Evolutionary conservation across 1,140 invertebrate genomes (phyloP).

Genomic region (Sesamia nonagrioides): DNA sequence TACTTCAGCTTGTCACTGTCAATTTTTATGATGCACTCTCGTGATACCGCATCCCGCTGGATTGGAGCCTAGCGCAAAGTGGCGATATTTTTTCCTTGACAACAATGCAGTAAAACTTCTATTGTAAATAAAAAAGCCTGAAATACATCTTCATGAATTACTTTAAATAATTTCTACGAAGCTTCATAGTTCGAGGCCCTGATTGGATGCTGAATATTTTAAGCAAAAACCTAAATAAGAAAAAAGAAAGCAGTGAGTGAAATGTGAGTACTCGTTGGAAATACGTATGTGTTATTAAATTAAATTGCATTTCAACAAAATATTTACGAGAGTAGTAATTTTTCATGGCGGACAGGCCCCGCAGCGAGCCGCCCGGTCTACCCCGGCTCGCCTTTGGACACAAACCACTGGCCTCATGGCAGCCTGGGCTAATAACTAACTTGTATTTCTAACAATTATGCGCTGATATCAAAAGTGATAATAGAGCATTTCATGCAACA

Average conservation of each 20-base stretch:
- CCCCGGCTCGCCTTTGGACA: conserved; percentile 39
- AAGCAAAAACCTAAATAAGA: conserved; percentile 39
- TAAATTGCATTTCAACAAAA: conserved; percentile 76
- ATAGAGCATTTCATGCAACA: conserved; percentile 43
- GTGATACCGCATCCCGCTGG: conserved; percentile 61
- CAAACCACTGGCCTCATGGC: conserved; percentile 37
- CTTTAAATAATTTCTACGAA: conserved; percentile 7
- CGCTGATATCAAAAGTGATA: conserved; percentile 41
- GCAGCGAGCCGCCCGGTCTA: conserved; percentile 54
- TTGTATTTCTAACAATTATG: conserved; percentile 42
- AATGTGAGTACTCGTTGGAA: conserved; percentile 56
- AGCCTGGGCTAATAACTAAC: conserved; percentile 34
- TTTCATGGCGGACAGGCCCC: conserved; percentile 71
- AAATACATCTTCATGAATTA: conserved; percentile 22
- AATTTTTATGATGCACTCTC: conserved; percentile 80
- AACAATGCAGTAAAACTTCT: neutral
- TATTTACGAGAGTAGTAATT: conserved; percentile 77
- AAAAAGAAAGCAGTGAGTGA: conserved; percentile 35
- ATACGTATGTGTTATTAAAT: conserved; percentile 74
- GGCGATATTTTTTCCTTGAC: conserved; percentile 37
- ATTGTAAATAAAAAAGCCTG: conserved; percentile 38
- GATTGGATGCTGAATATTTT: conserved; percentile 47
- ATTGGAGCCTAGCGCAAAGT: conserved; percentile 31
- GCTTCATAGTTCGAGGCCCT: conserved; percentile 19
- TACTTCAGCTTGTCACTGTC: conserved; percentile 75